phyloP scores from a whole-genome alignment of 2,797 vertebrate species.

The Mergus octosetaceus region DNA sequence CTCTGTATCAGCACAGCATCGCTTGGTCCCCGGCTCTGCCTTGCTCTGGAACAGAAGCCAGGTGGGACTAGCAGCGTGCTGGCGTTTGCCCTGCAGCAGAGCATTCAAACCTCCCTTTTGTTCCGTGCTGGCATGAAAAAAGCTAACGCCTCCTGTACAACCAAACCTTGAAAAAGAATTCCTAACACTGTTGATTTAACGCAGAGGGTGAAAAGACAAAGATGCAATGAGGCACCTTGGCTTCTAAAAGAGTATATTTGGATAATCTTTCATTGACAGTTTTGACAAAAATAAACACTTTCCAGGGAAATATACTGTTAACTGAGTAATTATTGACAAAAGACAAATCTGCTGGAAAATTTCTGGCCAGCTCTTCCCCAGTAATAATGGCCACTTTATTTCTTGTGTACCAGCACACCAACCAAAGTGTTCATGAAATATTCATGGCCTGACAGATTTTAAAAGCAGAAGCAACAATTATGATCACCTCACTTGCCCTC shows the following conservation, averaged over 20 bases:
- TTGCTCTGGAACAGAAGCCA: background rate
- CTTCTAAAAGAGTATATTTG: background rate
- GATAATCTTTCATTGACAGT: background rate
- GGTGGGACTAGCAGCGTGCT: rapidly evolving
- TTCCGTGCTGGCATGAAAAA: background rate
- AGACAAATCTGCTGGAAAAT: background rate
- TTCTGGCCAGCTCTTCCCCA: background rate
- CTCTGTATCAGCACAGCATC: background rate
- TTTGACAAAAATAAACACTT: background rate
- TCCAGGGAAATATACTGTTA: background rate
- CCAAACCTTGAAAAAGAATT: background rate
- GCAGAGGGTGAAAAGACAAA: background rate
- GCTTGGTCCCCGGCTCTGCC: background rate
- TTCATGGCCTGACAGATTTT: background rate
- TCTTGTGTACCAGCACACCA: background rate
- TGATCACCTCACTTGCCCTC: background rate
- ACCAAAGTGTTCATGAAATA: slow-evolving; percentile 6
- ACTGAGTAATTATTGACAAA: slow-evolving; percentile 44
- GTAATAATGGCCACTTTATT: background rate
- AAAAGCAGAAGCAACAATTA: slow-evolving; percentile 25
- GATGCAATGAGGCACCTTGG: background rate
- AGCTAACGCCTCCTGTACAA: background rate
- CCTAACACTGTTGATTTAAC: background rate
- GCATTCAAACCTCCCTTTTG: background rate
- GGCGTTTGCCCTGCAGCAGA: background rate